These are phyloP conservation scores for Mechanitis messenoides DNA, from an alignment of 2,888 invertebrate species.

Conservation along the genomic window DNA sequence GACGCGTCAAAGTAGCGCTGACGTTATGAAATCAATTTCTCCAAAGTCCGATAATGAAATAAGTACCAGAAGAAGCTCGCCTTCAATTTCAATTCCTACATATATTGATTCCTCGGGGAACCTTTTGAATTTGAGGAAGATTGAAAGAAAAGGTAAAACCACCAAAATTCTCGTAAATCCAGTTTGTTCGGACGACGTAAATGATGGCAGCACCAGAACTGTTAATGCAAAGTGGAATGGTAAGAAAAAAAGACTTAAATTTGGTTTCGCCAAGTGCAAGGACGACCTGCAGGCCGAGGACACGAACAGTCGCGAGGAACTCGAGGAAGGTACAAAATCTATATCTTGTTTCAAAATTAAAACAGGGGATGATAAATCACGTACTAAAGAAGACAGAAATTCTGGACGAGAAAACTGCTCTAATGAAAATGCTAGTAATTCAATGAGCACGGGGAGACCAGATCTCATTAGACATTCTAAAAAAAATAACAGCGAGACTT, in stretches of 20 bases:
- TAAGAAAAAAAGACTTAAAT: conserved; percentile 68
- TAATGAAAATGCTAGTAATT: conserved; percentile 66
- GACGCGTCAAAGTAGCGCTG: conserved; percentile 54
- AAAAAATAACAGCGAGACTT: conserved; percentile 53
- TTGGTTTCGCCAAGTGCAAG: conserved; percentile 44
- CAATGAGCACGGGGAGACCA: conserved; percentile 54
- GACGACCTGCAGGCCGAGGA: conserved; percentile 46
- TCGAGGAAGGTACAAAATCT: conserved; percentile 63
- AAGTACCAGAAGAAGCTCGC: conserved; percentile 51
- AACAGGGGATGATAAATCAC: conserved; percentile 63
- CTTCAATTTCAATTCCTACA: conserved; percentile 55
- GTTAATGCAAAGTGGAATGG: conserved; percentile 63
- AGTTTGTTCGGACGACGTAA: conserved; percentile 63
- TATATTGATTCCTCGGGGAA: conserved; percentile 54
- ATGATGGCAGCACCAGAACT: conserved; percentile 64
- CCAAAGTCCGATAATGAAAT: conserved; percentile 48
- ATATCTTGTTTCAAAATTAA: conserved; percentile 72
- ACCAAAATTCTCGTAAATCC: conserved; percentile 72
- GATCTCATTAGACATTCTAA: conserved; percentile 65
- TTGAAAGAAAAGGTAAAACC: conserved; percentile 67
- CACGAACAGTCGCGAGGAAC: conserved; percentile 55
- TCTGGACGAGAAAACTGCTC: conserved; percentile 62
- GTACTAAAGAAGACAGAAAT: conserved; percentile 57
- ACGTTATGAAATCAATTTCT: conserved; percentile 56
- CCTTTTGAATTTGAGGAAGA: conserved; percentile 63